Evolutionary conservation across 2,888 invertebrate species (phyloP), one percentile per base, ranked within the genome.

Genomic region (Polia nebulosa): DNA sequence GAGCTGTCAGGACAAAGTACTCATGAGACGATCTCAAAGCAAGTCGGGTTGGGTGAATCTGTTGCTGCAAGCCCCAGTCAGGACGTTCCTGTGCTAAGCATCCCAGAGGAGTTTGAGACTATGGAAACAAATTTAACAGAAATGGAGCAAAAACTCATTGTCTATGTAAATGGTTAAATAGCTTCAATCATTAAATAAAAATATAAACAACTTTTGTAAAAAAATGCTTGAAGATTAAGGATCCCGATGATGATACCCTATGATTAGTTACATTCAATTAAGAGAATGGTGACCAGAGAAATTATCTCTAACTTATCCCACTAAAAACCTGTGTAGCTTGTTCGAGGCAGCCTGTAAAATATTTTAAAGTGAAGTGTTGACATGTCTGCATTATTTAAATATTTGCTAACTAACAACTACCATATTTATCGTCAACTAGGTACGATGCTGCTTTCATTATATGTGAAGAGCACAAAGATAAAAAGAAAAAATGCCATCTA

Each of bases 131-230:
- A 20, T n/a, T 58, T 58, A 25, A 1, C 49, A 20, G 2, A 51
- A 41, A 51, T 65, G 1, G 49, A 58, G 6, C 20, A 65, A 11
- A 58, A 65, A 20, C 59, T 55, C 8, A 34, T 56, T 25, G 62
- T 63, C 0, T 63, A 63, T 55, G 47, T 63, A 1, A 63, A 55
- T 56, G 63, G 63, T 25, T 63, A 47, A n/a, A 6, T 63, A 36
- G 20, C 36, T 6, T 44, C 55, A 55, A n/a, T 59, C 13, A 47
- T 47, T 47, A 15, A 7, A 47, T 25, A 44, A n/a, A 20, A 15
- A n/a, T n/a, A 29, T 29, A 32, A 32, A 25, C 15, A 15, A 47
- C 0, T 22, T 20, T 41, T 61, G 52, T 13, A 0, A 2, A 20
- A n/a, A 36, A 29, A 20, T 44, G 41, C 13, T 25, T 47, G 2